Evolutionary conservation across 2,888 invertebrate genomes (phyloP).

Genomic region (Chirona hameri): DNA sequence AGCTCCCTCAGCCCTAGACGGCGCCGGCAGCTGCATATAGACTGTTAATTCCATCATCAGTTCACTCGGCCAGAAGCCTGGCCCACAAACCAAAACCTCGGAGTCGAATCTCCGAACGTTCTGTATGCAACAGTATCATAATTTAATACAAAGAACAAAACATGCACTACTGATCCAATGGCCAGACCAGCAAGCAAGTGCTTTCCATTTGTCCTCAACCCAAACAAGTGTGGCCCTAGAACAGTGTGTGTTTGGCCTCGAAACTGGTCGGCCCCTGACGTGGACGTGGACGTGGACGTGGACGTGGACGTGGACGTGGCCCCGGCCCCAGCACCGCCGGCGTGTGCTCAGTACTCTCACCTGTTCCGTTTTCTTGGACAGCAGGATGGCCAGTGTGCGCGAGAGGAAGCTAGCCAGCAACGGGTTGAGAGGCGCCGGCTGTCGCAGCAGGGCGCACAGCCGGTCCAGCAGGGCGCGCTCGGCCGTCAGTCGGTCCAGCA

Average conservation of each 20-base stretch:
- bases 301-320: slow-evolving; percentile 68
- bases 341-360: slow-evolving; percentile 53
- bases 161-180: neutral
- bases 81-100: no score
- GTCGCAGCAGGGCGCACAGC: slow-evolving; percentile 82
- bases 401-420: slow-evolving; percentile 93
- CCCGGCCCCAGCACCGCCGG: slow-evolving; percentile 39
- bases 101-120: no score
- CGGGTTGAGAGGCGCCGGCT: slow-evolving; percentile 83
- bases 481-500: slow-evolving; percentile 79
- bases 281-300: no score
- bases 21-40: no score
- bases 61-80: no score
- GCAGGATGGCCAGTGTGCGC: slow-evolving; percentile 85
- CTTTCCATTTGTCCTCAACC: neutral
- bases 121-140: no score
- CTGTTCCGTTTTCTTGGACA: slow-evolving; percentile 81
- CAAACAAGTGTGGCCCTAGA: no score
- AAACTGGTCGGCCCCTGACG: no score
- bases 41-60: no score
- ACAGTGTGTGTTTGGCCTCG: no score
- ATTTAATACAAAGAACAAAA: neutral
- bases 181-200: neutral
- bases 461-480: slow-evolving; percentile 74
- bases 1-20: no score